phyloP scores from a whole-genome alignment of 2,113 vertebrate genomes.

The Australoheros scitulus region DNA sequence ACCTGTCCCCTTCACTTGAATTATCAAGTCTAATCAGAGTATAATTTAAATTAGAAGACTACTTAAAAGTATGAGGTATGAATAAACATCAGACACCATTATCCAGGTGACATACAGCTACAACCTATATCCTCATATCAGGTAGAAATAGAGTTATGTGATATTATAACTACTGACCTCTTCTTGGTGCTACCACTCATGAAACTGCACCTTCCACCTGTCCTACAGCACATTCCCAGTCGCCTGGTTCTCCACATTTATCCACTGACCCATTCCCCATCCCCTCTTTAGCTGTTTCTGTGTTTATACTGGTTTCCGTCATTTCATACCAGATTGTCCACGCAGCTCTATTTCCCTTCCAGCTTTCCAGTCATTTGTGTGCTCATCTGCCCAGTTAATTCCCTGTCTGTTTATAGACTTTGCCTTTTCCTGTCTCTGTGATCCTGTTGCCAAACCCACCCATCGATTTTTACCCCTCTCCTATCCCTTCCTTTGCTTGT shows the following conservation, averaged over 20 bases:
- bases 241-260: not conserved
- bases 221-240: not conserved
- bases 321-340: not conserved
- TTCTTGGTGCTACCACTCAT: not conserved
- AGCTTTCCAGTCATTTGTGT: conserved; percentile 17
- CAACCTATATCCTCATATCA: not conserved
- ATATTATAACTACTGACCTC: not conserved
- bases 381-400: conserved; percentile 3
- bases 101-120: not conserved
- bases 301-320: conserved; percentile 7
- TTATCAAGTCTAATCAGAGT: conserved; percentile 9
- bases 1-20: not conserved
- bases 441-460: not conserved
- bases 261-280: not conserved
- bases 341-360: not conserved
- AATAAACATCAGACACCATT: not conserved
- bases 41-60: not conserved
- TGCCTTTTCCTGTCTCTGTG: not conserved
- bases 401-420: conserved; percentile 11
- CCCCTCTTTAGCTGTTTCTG: not conserved
- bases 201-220: not conserved
- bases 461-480: not conserved
- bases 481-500: not conserved
- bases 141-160: not conserved
- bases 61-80: not conserved